Base-by-base conservation (phyloP, 2,113 vertebrate genomes). In the Capreolus pygargus region DNA sequence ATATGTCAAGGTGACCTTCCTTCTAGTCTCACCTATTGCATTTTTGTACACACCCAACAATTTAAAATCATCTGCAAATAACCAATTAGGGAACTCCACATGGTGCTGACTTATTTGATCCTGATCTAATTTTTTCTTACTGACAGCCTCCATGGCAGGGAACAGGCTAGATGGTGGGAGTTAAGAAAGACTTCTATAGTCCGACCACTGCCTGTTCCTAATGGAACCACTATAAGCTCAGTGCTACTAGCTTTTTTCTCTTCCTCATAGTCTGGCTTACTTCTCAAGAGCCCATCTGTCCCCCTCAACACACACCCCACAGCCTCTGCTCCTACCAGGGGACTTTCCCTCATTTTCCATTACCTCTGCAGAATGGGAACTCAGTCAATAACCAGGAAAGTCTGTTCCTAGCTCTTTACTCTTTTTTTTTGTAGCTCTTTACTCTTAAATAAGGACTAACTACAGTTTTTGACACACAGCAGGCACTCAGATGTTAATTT, bases 51-150 rank as follows among this genome's bases (percentile, higher is more conserved):
- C 23, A 70, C 25, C 0, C 2, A 76, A 67, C 70, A 84, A 50
- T 0, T 0, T 88, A 79, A 97, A 96, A 95, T 97, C 67, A 93
- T 93, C 87, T 95, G 64, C 95, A 98, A 96, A 94, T 94, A 79
- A 3, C 21, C 67, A 97, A 12, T 36, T 58, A 94, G 50, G 70
- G 67, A 12, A 81, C 27, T 5, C 1, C 85, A 54, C 6, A 52
- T 1, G 8, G 78, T 76, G 84, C 28, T 58, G 58, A 78, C 50
- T 78, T 5, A 0, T 7, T 94, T 95, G 30, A 94, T 60, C 85
- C 82, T 64, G 36, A 76, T 87, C 5, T 79, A 94, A 54, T 90
- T 47, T 97, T 89, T 97, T 96, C 95, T 94, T 91, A 33, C 55
- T 30, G 30, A 61, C 15, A 47, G n/a, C 52, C 33, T 90, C 30